phyloP scores from a whole-genome alignment of 2,113 vertebrate genomes.

The Dendropsophus ebraccatus region DNA sequence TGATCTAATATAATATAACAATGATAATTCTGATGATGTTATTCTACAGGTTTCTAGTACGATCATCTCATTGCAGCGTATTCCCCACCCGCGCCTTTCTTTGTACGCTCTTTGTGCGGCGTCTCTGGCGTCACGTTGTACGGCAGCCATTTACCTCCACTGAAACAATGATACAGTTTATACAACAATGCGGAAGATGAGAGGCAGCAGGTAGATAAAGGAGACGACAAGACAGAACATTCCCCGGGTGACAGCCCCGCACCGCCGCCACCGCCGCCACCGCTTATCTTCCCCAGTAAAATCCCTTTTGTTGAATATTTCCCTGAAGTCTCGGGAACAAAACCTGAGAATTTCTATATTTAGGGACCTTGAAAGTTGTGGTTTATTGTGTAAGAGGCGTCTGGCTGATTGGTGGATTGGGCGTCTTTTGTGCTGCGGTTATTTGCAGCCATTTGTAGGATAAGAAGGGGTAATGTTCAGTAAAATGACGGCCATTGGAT shows the following conservation, averaged over 20 bases:
- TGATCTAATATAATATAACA: background rate
- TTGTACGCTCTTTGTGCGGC: too few species aligned
- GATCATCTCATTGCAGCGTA: background rate
- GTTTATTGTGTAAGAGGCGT: background rate
- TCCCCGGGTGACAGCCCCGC: background rate
- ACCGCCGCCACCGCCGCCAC: too few species aligned
- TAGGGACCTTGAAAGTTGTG: conserved; percentile 31
- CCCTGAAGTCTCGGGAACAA: background rate
- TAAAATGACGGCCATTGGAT: conserved; percentile 38
- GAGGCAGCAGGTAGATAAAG: conserved; percentile 60
- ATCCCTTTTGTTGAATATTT: conserved; percentile 34
- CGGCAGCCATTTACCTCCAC: conserved; percentile 65
- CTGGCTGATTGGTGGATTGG: background rate
- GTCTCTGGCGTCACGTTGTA: conserved; percentile 65
- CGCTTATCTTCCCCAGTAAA: background rate
- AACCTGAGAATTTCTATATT: conserved; percentile 41
- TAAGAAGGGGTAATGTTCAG: conserved; percentile 36
- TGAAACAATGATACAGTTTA: conserved; percentile 60
- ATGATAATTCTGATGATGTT: too few species aligned
- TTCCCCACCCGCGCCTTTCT: background rate
- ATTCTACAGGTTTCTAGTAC: background rate
- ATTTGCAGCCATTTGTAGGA: conserved; percentile 37
- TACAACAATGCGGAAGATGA: conserved; percentile 61
- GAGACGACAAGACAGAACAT: conserved; percentile 20
- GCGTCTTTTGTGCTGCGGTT: conserved; percentile 9